Conservation (phyloP, 2,888 invertebrate species). For the Xestia c-nigrum region DNA sequence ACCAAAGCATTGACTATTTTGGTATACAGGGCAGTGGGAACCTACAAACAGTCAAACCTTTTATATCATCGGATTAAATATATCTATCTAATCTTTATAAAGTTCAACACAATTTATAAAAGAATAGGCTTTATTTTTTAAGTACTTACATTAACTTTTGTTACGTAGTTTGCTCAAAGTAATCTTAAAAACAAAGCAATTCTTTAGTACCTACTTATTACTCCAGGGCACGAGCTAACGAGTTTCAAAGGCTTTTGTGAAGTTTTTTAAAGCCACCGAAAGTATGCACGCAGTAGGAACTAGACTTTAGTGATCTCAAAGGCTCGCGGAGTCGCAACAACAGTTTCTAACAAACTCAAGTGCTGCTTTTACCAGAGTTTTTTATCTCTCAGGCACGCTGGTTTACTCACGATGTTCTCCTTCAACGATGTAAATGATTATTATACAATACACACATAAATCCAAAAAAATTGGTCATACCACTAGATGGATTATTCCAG, state of each 20-base stretch:
- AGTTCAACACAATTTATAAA: background rate
- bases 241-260: conserved; percentile 24
- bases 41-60: too few species aligned
- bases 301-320: conserved; percentile 12
- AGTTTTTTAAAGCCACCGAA: conserved; percentile 4
- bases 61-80: background rate
- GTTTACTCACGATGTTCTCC: too few species aligned
- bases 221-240: background rate
- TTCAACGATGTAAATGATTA: too few species aligned
- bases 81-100: background rate
- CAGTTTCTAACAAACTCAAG: background rate
- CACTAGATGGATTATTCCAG: too few species aligned
- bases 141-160: background rate
- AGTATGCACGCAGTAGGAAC: conserved; percentile 4
- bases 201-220: conserved; percentile 1
- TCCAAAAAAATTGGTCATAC: too few species aligned
- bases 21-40: background rate
- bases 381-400: too few species aligned
- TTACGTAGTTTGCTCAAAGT: too few species aligned
- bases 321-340: background rate
- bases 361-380: background rate
- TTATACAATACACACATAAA: too few species aligned
- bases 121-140: background rate
- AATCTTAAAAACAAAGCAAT: conserved; percentile 6
- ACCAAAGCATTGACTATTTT: background rate